Conservation (phyloP, 37 sponge, comb jelly and placozoan genomes). For the Tethya wilhelma region DNA sequence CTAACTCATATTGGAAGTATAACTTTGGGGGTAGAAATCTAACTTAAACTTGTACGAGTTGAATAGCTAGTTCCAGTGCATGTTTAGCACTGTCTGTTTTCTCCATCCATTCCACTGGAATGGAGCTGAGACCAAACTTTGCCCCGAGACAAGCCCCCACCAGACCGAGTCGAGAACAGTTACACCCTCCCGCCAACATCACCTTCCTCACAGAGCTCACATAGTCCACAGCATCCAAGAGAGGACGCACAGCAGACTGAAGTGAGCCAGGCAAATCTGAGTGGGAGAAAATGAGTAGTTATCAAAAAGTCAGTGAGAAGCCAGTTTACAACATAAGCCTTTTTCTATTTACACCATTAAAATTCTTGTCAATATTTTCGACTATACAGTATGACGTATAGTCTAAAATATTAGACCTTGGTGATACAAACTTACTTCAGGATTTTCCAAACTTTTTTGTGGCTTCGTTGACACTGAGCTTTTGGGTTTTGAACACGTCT, state of each 20-base stretch:
- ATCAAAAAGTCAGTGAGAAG: no score
- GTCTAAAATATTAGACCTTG: no score
- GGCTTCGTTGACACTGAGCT: conserved; percentile 21
- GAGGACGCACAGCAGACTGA: conserved; percentile 49
- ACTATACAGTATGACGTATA: no score
- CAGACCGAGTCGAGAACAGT: conserved; percentile 47
- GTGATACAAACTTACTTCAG: conserved; percentile 62
- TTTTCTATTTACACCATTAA: no score
- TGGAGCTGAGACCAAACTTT: conserved; percentile 66
- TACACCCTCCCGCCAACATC: conserved; percentile 58
- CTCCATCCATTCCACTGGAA: conserved; percentile 69
- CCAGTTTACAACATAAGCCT: no score
- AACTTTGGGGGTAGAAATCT: no score
- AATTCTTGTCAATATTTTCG: no score
- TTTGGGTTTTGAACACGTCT: conserved; percentile 17
- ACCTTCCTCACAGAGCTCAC: conserved; percentile 40
- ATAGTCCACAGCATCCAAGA: conserved; percentile 51
- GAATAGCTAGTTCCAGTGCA: conserved; percentile 44
- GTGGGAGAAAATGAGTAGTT: neutral
- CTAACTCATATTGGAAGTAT: no score
- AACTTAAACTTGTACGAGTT: no score
- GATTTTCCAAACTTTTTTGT: conserved; percentile 52
- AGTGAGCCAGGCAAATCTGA: conserved; percentile 68
- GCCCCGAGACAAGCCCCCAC: conserved; percentile 83
- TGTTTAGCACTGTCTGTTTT: conserved; percentile 45